Percentiles rank a stretch among this genome's conserved stretches.
Conservation (phyloP, 2,888 invertebrate genomes). For the Apamea monoglypha region DNA sequence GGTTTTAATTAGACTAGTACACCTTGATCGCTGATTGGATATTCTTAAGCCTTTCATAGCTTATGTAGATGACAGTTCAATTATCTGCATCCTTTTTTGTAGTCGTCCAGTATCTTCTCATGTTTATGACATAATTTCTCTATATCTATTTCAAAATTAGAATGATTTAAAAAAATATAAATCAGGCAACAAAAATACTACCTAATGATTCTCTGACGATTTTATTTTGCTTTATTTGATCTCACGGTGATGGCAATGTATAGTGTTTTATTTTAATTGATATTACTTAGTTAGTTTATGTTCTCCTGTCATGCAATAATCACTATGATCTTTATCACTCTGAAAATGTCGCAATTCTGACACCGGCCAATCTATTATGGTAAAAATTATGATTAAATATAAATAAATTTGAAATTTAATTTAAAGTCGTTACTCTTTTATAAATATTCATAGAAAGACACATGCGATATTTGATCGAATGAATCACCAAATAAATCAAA, state of each 20-base stretch:
- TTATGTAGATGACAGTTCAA: not conserved
- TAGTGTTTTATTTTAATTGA: too few relatives aligned
- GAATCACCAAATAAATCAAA: slow-evolving; percentile 24
- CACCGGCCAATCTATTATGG: too few relatives aligned
- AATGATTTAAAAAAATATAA: not conserved
- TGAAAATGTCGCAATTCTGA: too few relatives aligned
- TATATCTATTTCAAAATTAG: not conserved
- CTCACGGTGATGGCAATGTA: too few relatives aligned
- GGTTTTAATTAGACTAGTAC: slow-evolving; percentile 11
- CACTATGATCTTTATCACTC: too few relatives aligned
- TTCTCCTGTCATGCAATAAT: too few relatives aligned
- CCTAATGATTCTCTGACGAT: too few relatives aligned
- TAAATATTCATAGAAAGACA: not conserved
- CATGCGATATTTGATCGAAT: not conserved
- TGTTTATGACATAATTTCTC: not conserved
- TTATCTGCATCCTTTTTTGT: not conserved
- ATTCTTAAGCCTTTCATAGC: not conserved
- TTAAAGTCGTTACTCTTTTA: not conserved
- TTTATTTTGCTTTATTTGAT: too few relatives aligned
- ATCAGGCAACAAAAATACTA: not conserved
- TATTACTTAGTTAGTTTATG: too few relatives aligned
- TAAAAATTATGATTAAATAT: too few relatives aligned
- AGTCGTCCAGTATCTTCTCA: not conserved
- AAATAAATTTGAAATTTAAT: too few relatives aligned
- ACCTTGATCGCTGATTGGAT: not conserved